These are phyloP conservation scores for Acanthosepion esculentum DNA, from an alignment of 2,888 invertebrate genomes.

Conservation along the genomic window DNA sequence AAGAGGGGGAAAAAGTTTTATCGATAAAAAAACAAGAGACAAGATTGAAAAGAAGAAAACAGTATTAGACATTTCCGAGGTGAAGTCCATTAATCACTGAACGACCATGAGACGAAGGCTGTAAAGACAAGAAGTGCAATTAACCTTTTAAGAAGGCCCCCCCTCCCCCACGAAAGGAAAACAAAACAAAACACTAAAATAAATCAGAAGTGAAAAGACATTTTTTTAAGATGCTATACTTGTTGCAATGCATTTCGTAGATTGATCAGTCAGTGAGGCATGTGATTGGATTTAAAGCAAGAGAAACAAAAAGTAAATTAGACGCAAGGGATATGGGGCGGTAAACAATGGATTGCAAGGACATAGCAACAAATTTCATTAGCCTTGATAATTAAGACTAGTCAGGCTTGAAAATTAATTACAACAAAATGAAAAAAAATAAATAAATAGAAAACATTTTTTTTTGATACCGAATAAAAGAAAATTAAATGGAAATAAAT, in stretches of 20 bases:
- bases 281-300: not conserved
- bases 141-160: not conserved
- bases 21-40: too few species aligned
- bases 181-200: too few species aligned
- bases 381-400: not conserved
- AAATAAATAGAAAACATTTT: not conserved
- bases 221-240: not conserved
- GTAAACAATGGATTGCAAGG: not conserved
- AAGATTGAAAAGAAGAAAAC: not conserved
- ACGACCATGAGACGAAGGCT: not conserved
- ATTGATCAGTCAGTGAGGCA: not conserved
- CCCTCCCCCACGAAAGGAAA: too few species aligned
- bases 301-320: not conserved
- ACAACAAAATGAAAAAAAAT: not conserved
- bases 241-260: not conserved
- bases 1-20: not conserved
- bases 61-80: not conserved
- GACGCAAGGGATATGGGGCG: not conserved
- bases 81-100: not conserved
- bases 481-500: not conserved
- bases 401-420: constrained; percentile 16
- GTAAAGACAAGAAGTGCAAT: not conserved
- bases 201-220: too few species aligned
- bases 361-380: not conserved
- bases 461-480: not conserved